Evolutionary conservation across 2,113 vertebrate genomes (phyloP), one percentile per base, ranked within the genome.

Genomic region (Nesospiza acunhae): DNA sequence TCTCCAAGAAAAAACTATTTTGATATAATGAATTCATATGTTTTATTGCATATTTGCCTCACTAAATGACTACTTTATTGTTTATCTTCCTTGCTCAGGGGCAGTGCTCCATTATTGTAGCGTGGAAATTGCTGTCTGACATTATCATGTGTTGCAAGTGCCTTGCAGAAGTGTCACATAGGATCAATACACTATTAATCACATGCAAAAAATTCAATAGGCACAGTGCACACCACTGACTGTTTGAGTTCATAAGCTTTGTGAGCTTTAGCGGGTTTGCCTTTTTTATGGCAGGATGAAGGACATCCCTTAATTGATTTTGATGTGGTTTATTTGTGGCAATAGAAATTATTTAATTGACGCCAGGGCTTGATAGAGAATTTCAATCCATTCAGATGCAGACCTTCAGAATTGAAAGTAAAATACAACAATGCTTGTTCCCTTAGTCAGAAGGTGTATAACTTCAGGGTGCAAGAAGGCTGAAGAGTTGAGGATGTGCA

Each of bases 151-250:
- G 5, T 69, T 84, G 28, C 50, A 84, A 88, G 52, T 78, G 83
- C 72, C 72, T 88, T 56, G 63, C 59, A 74, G 72, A 81, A 78
- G 68, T 59, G 73, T 91, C 84, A 75, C 39, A 13, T 3, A 33
- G 47, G 52, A 90, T 95, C 94, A 63, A 76, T 94, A 74, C 0
- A 1, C 68, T 86, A 81, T 87, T 87, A 92, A 95, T 95, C 86
- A 62, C 88, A 23, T 75, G 76, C 47, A 86, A 81, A 89, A 95
- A 72, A 68, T 46, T 84, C 94, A 89, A 26, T 93, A 60, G 47
- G 42, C 44, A 46, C 49, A 78, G 37, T n/a, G 60, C 37, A 75
- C 39, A 50, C 35, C 52, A 78, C 26, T 72, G 64, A 17, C 52
- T 63, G 2, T 49, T 90, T 35, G 46, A 88, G 80, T 94, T 93